Evolutionary conservation across 2,888 invertebrate species (phyloP).

Genomic region (Habroteleia sp.): DNA sequence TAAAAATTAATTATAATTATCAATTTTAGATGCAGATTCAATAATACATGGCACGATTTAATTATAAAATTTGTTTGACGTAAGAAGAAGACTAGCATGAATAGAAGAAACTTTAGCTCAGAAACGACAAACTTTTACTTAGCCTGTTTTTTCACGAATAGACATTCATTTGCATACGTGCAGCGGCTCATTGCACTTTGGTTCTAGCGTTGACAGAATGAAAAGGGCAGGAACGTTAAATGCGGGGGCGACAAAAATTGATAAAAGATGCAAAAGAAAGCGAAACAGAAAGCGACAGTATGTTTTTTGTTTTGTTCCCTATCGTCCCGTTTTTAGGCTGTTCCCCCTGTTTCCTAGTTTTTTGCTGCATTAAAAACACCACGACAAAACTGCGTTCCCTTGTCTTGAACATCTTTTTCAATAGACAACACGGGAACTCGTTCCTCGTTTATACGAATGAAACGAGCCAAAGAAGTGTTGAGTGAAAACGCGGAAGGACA

Average conservation of each 20-base stretch:
- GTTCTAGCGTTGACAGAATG: slow-evolving; percentile 37
- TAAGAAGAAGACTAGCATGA: too few relatives aligned
- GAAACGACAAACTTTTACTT: too few relatives aligned
- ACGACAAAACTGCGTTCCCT: slow-evolving; percentile 65
- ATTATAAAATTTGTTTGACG: too few relatives aligned
- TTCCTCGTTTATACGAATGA: slow-evolving; percentile 71
- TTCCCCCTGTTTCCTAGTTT: slow-evolving; percentile 8
- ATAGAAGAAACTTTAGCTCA: too few relatives aligned
- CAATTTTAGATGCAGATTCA: too few relatives aligned
- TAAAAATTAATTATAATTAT: too few relatives aligned
- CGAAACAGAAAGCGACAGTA: slow-evolving; percentile 48
- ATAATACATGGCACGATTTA: too few relatives aligned
- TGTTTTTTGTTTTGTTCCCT: slow-evolving; percentile 16
- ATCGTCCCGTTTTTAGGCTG: slow-evolving; percentile 10
- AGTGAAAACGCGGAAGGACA: slow-evolving; percentile 72
- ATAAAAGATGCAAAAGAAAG: slow-evolving; percentile 25
- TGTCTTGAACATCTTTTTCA: slow-evolving; percentile 68
- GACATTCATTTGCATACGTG: slow-evolving; percentile 25
- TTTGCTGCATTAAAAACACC: slow-evolving; percentile 27
- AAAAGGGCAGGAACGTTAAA: slow-evolving; percentile 18
- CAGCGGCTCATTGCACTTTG: slow-evolving; percentile 55
- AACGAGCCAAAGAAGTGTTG: slow-evolving; percentile 69
- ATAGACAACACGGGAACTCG: slow-evolving; percentile 66
- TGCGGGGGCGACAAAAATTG: slow-evolving; percentile 20
- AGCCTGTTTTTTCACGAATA: slow-evolving; percentile 5